Conservation (phyloP, 2,888 invertebrate species). For the Agapostemon virescens region DNA sequence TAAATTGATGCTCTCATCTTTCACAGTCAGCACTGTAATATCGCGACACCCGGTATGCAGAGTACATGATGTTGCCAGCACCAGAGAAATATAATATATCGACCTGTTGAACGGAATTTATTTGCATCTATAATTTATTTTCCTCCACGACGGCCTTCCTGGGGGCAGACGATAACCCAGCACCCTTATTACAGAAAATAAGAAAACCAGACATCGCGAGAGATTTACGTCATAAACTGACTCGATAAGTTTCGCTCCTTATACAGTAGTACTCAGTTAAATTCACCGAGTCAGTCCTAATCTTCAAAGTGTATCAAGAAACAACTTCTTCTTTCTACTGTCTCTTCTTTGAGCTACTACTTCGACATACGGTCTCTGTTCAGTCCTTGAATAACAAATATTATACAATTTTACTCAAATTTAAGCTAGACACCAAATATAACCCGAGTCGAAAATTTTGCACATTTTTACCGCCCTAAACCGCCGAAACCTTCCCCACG, state of each 20-base stretch:
- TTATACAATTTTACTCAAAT: no score
- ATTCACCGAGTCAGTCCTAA: background rate
- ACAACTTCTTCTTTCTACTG: no score
- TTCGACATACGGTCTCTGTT: no score
- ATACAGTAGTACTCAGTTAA: background rate
- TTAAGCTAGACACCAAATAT: no score
- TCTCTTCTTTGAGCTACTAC: no score
- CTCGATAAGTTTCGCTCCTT: background rate
- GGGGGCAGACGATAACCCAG: slow-evolving; percentile 21
- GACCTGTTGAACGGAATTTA: slow-evolving; percentile 48
- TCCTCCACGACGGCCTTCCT: slow-evolving; percentile 2
- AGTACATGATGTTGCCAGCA: slow-evolving; percentile 21
- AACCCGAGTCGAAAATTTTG: no score
- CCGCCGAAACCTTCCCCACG: no score
- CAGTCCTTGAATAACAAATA: no score
- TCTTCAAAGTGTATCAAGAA: no score
- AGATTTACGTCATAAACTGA: slow-evolving; percentile 11
- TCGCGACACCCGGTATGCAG: slow-evolving; percentile 3
- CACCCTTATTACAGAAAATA: slow-evolving; percentile 39
- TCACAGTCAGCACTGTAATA: background rate
- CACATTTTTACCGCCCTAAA: no score
- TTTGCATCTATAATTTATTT: slow-evolving; percentile 46
- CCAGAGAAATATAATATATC: slow-evolving; percentile 32
- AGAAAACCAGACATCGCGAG: background rate
- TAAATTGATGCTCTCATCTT: background rate